Evolutionary conservation across 2,113 vertebrate species (phyloP), one percentile per base, ranked within the genome.

Genomic region (Chaetodon trifascialis): DNA sequence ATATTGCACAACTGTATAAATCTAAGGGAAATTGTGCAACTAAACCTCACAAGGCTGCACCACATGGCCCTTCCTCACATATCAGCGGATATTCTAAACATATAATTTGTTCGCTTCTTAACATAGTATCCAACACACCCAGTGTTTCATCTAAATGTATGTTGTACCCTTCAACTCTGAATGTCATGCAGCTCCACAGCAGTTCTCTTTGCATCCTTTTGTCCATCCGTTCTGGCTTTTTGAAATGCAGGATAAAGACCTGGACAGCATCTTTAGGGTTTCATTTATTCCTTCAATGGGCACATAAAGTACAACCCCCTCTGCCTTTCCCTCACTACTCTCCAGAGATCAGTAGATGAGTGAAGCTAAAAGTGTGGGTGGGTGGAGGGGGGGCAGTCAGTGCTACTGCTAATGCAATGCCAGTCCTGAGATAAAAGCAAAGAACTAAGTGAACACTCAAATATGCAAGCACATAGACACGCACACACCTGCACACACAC

Each of bases 371-470:
- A 87, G 76, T 84, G 82, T 30, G 30, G 1, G 30, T 30, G 30
- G 30, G 30, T 30, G 30, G 30, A 2, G 42, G 17, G 12, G 63
- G 78, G 59, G 34, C 69, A 73, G 63, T 71, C 42, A 14, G 58
- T 49, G 65, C 66, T 66, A 1, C 58, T 19, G 46, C 79, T 89
- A 89, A 86, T 86, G 86, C 73, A 74, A 4, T 36, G 38, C 58
- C 62, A 73, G 65, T 74, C 79, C 82, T 73, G 54, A 72, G 79
- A 88, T 89, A 83, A 86, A 88, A 87, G 76, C 76, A 82, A 62
- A 79, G 73, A n/a, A 76, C 65, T 78, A 34, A 90, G 87, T 90
- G 83, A 84, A 56, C 55, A 55, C 73, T 85, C 67, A 71, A 49
- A 79, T 71, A 82, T 76, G 63, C 70, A 83, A 12, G 40, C 65